These are phyloP conservation scores for Ictidomys tridecemlineatus DNA, from an alignment of 2,113 vertebrate genomes.

Conservation along the genomic window DNA sequence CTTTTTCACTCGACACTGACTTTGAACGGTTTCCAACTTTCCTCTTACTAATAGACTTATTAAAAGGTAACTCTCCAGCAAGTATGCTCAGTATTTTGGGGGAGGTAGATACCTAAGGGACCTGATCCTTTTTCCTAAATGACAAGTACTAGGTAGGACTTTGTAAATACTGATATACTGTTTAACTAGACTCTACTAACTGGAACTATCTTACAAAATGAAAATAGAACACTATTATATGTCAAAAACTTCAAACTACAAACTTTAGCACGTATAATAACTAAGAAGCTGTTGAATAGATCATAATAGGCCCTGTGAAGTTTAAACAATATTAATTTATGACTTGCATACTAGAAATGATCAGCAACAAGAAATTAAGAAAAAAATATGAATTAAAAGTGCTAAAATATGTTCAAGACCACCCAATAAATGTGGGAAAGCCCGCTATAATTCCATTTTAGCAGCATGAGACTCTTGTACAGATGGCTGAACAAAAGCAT, in stretches of 20 bases:
- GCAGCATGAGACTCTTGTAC: neutral
- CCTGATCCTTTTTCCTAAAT: neutral
- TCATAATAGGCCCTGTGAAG: neutral
- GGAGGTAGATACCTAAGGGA: neutral
- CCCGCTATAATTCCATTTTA: neutral
- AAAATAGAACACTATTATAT: neutral
- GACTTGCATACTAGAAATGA: neutral
- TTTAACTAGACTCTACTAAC: neutral
- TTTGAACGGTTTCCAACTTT: neutral
- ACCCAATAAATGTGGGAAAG: neutral
- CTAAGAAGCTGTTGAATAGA: neutral
- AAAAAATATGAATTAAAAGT: slow-evolving; percentile 16
- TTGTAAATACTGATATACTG: neutral
- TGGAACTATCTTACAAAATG: neutral
- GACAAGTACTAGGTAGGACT: neutral
- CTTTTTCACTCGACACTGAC: slow-evolving; percentile 24
- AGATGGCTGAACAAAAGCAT: neutral
- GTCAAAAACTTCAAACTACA: neutral
- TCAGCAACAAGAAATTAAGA: neutral
- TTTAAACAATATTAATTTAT: neutral
- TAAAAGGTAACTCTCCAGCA: neutral
- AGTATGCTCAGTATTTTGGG: neutral
- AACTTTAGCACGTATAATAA: neutral
- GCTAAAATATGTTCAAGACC: neutral
- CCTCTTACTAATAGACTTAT: neutral